Evolutionary conservation across 1,140 invertebrate species (phyloP).

Genomic region (Brachionus sp.): DNA sequence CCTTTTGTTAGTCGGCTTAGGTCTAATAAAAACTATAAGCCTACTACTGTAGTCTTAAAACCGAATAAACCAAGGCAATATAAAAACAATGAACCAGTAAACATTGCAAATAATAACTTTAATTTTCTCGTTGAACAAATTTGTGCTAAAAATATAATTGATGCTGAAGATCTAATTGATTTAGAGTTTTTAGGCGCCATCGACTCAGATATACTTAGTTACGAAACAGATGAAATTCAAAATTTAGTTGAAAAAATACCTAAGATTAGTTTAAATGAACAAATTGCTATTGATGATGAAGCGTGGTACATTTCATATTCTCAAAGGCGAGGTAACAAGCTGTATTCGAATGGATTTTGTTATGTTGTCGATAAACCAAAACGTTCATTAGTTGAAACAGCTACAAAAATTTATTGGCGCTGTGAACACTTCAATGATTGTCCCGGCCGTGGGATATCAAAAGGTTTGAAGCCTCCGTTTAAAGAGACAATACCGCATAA

Average conservation of each 20-base stretch:
- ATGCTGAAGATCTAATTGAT: background rate
- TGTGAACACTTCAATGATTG: background rate
- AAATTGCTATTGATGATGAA: background rate
- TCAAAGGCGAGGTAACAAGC: background rate
- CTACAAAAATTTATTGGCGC: background rate
- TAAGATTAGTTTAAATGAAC: background rate
- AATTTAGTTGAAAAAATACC: background rate
- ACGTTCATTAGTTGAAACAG: background rate
- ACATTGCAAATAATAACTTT: background rate
- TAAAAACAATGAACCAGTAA: background rate
- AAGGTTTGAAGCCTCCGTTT: background rate
- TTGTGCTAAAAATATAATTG: background rate
- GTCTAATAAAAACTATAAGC: too few relatives aligned
- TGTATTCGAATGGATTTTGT: background rate
- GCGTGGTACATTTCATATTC: background rate
- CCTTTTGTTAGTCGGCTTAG: too few relatives aligned
- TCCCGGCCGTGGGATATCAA: background rate
- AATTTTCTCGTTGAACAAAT: background rate
- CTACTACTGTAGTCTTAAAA: background rate
- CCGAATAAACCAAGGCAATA: background rate
- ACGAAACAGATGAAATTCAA: background rate
- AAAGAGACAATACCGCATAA: too few relatives aligned
- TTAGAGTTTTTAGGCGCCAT: background rate
- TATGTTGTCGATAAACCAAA: slow-evolving; percentile 8
- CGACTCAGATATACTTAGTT: background rate